These are phyloP conservation scores for Pagrus major DNA, from an alignment of 2,113 vertebrate species.

Conservation along the genomic window DNA sequence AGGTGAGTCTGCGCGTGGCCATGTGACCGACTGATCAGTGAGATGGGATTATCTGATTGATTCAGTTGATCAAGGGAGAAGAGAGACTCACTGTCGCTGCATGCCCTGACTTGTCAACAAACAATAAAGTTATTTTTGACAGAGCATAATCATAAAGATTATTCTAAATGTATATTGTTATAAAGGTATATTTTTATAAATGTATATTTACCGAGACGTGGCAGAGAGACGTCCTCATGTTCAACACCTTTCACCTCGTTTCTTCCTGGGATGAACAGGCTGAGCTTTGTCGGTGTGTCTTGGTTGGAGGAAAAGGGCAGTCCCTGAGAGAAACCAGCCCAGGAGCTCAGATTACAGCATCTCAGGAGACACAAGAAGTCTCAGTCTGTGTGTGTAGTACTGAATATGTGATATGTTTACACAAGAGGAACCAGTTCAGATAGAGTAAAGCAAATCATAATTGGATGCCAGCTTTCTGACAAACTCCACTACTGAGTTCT, in stretches of 20 bases:
- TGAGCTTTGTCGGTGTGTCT: constrained; percentile 33
- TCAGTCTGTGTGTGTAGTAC: background rate
- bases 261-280: constrained; percentile 50
- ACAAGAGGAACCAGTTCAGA: background rate
- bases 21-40: constrained; percentile 47
- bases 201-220: constrained; percentile 41
- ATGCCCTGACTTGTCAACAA: background rate
- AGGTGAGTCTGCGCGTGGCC: constrained; percentile 12
- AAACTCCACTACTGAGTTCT: too few relatives aligned
- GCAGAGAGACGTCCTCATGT: constrained; percentile 36
- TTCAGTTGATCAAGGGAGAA: constrained; percentile 29
- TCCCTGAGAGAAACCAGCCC: constrained; percentile 39
- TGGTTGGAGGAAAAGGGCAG: constrained; percentile 61
- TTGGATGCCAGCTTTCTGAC: too few relatives aligned
- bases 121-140: background rate
- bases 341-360: constrained; percentile 57
- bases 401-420: background rate
- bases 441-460: background rate
- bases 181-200: too few relatives aligned
- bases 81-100: background rate
- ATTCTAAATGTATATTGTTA: constrained; percentile 6
- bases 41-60: constrained; percentile 41
- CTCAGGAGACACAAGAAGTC: background rate
- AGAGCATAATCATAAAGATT: background rate
- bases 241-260: constrained; percentile 61